Evolutionary conservation across 2,113 vertebrate genomes (phyloP).

Genomic region (human (Homo sapiens)): GRCh38 chrX:95695001-95695500

Average conservation of each 20-base stretch:
- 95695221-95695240: not conserved
- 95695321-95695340: not conserved
- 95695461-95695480: not conserved
- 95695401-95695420: not conserved
- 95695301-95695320: not conserved
- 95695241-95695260: not conserved
- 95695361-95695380: not conserved
- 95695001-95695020: not conserved
- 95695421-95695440: not conserved
- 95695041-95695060: not conserved
- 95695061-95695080: not conserved
- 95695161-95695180: not conserved
- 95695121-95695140: not conserved
- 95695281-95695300: not conserved
- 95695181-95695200: not conserved
- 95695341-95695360: not conserved
- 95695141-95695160: not conserved
- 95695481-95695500: not conserved
- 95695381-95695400: not conserved
- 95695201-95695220: not conserved
- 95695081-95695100: not conserved
- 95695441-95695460: not conserved
- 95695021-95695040: not conserved
- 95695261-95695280: conserved; percentile 15
- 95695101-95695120: not conserved